Evolutionary conservation across 2,797 vertebrate genomes (phyloP), one percentile per base, ranked within the genome.

Genomic region (Cirrhinus mrigala): DNA sequence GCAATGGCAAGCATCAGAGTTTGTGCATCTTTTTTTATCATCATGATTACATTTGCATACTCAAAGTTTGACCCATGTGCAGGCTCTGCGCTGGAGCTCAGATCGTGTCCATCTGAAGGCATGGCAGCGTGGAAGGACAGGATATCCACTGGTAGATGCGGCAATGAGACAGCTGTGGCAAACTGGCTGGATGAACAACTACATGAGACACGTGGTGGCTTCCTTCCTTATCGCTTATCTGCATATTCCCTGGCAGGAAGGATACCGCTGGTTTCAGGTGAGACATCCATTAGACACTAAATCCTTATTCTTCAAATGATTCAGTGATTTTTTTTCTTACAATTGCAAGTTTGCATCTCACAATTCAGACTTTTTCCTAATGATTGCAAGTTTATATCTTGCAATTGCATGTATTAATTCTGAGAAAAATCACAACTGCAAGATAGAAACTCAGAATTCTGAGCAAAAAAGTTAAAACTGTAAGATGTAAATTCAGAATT

Each of bases 101-200:
- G 90, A 94, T 50, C 52, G 46, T 15, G 50, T 78, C 24, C 92
- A 94, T 86, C 90, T 95, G 52, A 92, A 91, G 87, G 94, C 93
- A 6, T 95, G 95, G 94, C 94, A 95, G 92, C 89, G 70, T 46
- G 94, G 94, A 29, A 75, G 6, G 60, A 96, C 94, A 1, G 94
- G 94, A 54, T 95, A 94, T 88, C 94, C 94, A 10, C 89, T 95
- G 82, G 94, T 94, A 37, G 94, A 95, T 3, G 94, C 94, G n/a
- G 94, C 93, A 66, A 95, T 95, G 94, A 94, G 93, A 90, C 94
- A 95, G 89, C 92, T 95, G 85, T 95, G 94, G 93, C 88, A 93
- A 56, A 94, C 93, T 5, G 95, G 94, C 74, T 96, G 94, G 94
- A 94, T 94, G 92, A 95, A 94, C 92, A 95, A 95, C 91, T 95